These are phyloP conservation scores for Synanthedon formicaeformis DNA, from an alignment of 2,888 invertebrate species.

Conservation along the genomic window DNA sequence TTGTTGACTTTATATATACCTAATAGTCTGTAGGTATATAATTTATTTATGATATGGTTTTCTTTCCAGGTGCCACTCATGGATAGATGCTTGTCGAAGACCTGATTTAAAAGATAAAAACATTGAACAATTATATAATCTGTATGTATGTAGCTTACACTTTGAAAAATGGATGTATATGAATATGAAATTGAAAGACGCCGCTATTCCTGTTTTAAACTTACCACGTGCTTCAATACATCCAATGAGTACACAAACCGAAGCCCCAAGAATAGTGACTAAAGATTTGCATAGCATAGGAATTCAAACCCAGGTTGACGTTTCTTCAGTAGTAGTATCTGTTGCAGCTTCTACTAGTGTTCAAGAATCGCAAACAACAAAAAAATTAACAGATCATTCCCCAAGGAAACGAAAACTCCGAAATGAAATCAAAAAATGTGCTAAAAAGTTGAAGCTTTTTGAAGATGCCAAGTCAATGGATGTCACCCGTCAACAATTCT, in stretches of 20 bases:
- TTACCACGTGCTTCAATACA: neutral
- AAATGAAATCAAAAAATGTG: neutral
- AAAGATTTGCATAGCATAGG: neutral
- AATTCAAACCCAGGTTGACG: neutral
- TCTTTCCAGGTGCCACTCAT: neutral
- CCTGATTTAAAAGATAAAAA: neutral
- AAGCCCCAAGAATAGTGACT: neutral
- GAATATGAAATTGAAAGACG: neutral
- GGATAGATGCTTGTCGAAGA: constrained; percentile 1
- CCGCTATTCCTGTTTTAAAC: neutral
- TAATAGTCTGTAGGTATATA: too few species aligned
- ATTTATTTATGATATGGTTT: neutral
- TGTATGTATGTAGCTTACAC: neutral
- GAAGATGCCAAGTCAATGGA: neutral
- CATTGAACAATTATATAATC: neutral
- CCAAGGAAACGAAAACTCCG: neutral
- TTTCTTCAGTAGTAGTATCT: neutral
- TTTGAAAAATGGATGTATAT: constrained; percentile 1
- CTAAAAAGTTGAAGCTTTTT: neutral
- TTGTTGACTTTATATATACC: too few species aligned
- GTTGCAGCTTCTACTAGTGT: neutral
- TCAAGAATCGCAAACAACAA: neutral
- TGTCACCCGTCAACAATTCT: constrained; percentile 1
- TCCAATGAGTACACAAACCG: neutral
- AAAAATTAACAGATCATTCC: neutral